Conservation (phyloP, 1,140 invertebrate species). For the Drosophila aff. region DNA sequence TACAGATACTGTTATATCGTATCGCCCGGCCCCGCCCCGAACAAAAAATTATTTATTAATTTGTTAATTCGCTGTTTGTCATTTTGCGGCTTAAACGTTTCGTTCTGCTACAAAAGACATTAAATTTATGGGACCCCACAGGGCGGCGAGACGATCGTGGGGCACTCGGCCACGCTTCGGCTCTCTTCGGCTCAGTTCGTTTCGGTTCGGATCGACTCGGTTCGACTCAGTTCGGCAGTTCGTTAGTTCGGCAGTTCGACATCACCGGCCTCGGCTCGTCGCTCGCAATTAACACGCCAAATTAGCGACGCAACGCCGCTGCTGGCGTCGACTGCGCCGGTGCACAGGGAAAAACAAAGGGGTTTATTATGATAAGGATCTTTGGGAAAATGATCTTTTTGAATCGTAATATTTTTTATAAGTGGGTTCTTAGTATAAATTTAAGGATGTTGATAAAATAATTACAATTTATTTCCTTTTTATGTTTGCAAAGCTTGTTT, state of each 20-base stretch:
- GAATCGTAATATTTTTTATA: too few species aligned
- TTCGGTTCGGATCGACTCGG: not conserved
- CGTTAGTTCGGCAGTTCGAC: conserved; percentile 21
- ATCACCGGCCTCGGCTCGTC: conserved; percentile 57
- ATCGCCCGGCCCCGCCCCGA: conserved; percentile 26
- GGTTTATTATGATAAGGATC: not conserved
- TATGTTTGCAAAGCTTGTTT: not conserved
- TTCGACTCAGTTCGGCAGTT: conserved; percentile 1
- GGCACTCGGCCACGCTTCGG: conserved; percentile 50
- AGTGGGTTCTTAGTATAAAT: not conserved
- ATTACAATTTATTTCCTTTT: not conserved
- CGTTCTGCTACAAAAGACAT: conserved; percentile 80
- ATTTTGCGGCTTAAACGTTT: conserved; percentile 84
- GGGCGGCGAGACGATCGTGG: conserved; percentile 29
- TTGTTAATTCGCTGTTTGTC: conserved; percentile 85
- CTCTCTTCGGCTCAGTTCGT: conserved; percentile 12
- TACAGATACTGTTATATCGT: conserved; percentile 57
- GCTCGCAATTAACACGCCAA: conserved; percentile 79
- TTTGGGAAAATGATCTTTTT: not conserved
- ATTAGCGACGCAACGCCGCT: conserved; percentile 65
- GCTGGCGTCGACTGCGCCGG: conserved; percentile 16
- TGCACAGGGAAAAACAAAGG: not conserved
- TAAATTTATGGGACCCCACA: conserved; percentile 74
- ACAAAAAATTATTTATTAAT: conserved; percentile 80
- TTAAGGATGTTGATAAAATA: not conserved